Percentiles rank a stretch among this genome's conserved stretches.
These are phyloP conservation scores for Zeuzera pyrina DNA, from an alignment of 2,888 invertebrate genomes.

Conservation along the genomic window DNA sequence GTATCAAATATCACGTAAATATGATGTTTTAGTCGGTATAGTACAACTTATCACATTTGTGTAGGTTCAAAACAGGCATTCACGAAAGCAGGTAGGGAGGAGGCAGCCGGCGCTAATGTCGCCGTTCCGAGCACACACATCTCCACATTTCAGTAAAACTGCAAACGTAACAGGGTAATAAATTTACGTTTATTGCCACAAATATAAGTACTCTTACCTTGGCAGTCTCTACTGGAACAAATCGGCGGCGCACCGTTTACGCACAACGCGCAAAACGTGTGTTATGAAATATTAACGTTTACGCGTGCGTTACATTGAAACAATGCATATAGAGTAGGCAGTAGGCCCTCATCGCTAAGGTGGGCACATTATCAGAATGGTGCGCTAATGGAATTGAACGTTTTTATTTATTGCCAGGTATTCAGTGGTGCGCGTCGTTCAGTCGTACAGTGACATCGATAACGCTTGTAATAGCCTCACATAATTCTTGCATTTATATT, in stretches of 20 bases:
- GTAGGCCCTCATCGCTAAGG: constrained; percentile 30
- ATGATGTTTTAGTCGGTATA: too few species aligned
- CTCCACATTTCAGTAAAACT: constrained; percentile 65
- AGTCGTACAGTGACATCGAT: constrained; percentile 17
- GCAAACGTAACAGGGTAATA: constrained; percentile 65
- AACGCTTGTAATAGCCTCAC: constrained; percentile 25
- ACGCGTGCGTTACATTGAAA: constrained; percentile 41
- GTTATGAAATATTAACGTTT: constrained; percentile 52
- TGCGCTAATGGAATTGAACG: constrained; percentile 45
- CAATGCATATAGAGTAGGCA: constrained; percentile 31
- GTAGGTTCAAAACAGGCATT: background rate
- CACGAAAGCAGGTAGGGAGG: constrained; percentile 18
- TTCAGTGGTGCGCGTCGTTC: constrained; percentile 32
- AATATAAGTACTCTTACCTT: constrained; percentile 54
- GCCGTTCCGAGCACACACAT: constrained; percentile 40
- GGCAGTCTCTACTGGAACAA: constrained; percentile 55
- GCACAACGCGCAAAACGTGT: constrained; percentile 41
- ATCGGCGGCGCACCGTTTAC: constrained; percentile 47
- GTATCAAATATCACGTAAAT: too few species aligned
- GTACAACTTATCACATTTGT: background rate
- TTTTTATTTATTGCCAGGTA: constrained; percentile 48
- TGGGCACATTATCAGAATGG: constrained; percentile 49
- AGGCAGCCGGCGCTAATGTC: constrained; percentile 47
- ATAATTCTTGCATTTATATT: constrained; percentile 33
- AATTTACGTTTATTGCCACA: constrained; percentile 67